These are phyloP conservation scores for Condylura cristata DNA, from an alignment of 2,113 vertebrate genomes.

Conservation along the genomic window DNA sequence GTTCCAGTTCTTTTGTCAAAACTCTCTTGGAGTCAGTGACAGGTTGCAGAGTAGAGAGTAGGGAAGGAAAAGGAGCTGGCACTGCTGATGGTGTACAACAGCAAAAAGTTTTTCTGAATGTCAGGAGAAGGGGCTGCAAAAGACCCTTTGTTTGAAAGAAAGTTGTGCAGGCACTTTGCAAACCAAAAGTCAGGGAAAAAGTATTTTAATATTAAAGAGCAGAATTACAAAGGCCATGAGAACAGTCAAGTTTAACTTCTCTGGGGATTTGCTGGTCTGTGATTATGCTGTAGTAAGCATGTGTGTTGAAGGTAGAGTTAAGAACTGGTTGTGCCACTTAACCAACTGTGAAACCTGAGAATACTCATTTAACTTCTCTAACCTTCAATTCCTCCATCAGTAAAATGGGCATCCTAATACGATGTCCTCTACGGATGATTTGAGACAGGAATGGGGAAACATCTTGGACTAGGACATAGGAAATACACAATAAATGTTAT, in stretches of 20 bases:
- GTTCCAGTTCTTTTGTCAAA: slow-evolving; percentile 76
- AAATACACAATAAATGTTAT: background rate
- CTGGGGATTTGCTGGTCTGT: background rate
- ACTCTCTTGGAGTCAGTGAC: slow-evolving; percentile 7
- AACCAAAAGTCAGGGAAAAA: background rate
- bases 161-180: background rate
- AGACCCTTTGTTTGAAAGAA: background rate
- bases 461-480: background rate
- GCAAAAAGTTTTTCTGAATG: background rate
- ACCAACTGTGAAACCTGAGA: background rate
- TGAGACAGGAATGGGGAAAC: background rate
- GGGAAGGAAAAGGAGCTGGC: background rate
- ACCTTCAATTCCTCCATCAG: background rate
- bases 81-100: background rate
- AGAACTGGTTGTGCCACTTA: background rate
- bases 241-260: background rate
- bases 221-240: background rate
- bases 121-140: background rate
- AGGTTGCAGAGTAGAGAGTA: background rate
- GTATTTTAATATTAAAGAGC: background rate
- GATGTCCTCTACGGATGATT: background rate
- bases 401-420: background rate
- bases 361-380: background rate
- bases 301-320: background rate
- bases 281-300: background rate